phyloP scores from a whole-genome alignment of 2,113 vertebrate genomes.

The Pan troglodytes region NHGRI_mPanTro3-v2.1_pri NC_072401.2:180017001-180017500 shows the following conservation, averaged over 20 bases:
- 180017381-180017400: background rate
- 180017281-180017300: accelerated
- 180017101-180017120: background rate
- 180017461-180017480: background rate
- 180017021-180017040: background rate
- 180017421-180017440: accelerated
- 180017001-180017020: background rate
- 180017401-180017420: background rate
- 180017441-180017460: background rate
- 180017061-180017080: background rate
- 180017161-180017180: background rate
- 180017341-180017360: background rate
- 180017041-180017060: background rate
- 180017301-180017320: background rate
- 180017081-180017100: background rate
- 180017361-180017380: background rate
- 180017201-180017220: background rate
- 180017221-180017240: accelerated
- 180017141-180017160: background rate
- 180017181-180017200: accelerated
- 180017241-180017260: background rate
- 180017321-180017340: background rate
- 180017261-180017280: accelerated
- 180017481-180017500: background rate
- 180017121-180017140: background rate